Evolutionary conservation across 2,888 invertebrate genomes (phyloP), one percentile per base, ranked within the genome.

Genomic region (Metopia argyrocephala): DNA sequence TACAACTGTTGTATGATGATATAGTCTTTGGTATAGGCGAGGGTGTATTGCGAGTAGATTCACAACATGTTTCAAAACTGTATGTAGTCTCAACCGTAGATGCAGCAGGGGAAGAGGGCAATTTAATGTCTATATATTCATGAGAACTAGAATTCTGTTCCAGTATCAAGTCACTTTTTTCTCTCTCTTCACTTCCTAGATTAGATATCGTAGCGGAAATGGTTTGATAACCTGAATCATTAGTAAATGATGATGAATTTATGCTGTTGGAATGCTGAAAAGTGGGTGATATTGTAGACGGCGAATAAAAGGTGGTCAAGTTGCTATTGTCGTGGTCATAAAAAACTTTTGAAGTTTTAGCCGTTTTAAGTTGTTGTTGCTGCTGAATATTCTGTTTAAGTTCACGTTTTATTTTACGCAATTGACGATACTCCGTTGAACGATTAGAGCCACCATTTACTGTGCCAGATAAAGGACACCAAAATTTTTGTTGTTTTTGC

Each of bases 361-460:
- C 12, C 20, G 18, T 76, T 69, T 85, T 84, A 25, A 59, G 71
- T 15, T 82, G 57, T 66, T 84, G 83, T 61, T 84, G 84, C 54
- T 84, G 79, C 7, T 85, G 84, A 57, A 89, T 85, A 65, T 85
- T 88, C 5, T 87, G 85, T 65, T 87, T 88, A 3, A 88, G 80
- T 64, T 89, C 87, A 3, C 89, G 84, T 46, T 87, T 85, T 7
- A 85, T 85, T 25, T 86, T 75, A 5, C 88, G 84, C 76, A 86
- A 75, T 66, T 88, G 85, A 3, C 86, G 86, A 54, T 85, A 86
- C 21, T 89, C 88, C 70, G 85, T 84, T 2, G 84, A 83, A 6
- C 78, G 79, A 62, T 73, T 80, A 66, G 85, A 71, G 5, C 83
- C 80, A 7, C 62, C 78, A 15, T 38, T 38, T 9, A 76, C 73